Percentiles rank a stretch among this genome's conserved stretches.
phyloP scores from a whole-genome alignment of 2,113 vertebrate species.

The Barbus barbus region DNA sequence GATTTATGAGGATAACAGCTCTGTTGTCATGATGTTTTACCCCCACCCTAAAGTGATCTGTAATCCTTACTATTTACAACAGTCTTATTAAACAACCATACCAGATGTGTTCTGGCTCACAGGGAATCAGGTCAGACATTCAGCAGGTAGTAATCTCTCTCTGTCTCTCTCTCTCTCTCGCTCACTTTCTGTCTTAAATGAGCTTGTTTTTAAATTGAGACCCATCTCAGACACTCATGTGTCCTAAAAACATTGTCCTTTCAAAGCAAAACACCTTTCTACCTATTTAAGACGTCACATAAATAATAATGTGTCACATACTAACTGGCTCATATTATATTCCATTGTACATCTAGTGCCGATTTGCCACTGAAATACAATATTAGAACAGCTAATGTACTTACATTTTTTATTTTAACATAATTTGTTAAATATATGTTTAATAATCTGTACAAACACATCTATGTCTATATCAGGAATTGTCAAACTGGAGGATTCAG shows the following conservation, averaged over 20 bases:
- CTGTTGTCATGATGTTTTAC: constrained; percentile 52
- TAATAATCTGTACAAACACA: no score
- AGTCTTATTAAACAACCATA: constrained; percentile 54
- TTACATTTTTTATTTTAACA: neutral
- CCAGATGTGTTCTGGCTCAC: constrained; percentile 52
- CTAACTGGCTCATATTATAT: neutral
- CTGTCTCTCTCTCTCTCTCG: neutral
- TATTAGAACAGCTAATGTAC: neutral
- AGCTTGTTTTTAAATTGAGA: constrained; percentile 32
- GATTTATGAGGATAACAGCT: constrained; percentile 55
- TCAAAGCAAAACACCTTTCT: neutral
- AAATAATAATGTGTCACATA: neutral
- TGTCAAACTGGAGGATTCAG: no score
- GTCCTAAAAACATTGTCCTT: neutral
- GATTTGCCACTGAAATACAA: neutral
- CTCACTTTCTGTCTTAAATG: neutral
- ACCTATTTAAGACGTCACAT: neutral
- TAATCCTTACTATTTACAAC: constrained; percentile 60
- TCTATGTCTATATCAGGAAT: no score
- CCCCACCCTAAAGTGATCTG: constrained; percentile 52
- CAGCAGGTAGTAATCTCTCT: constrained; percentile 58
- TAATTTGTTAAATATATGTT: neutral
- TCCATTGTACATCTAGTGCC: neutral
- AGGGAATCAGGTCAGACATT: constrained; percentile 55
- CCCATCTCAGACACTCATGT: neutral